Percentiles rank a stretch among this genome's conserved stretches.
phyloP scores from a whole-genome alignment of 1,140 invertebrate species.

The Drosophila lini region DNA sequence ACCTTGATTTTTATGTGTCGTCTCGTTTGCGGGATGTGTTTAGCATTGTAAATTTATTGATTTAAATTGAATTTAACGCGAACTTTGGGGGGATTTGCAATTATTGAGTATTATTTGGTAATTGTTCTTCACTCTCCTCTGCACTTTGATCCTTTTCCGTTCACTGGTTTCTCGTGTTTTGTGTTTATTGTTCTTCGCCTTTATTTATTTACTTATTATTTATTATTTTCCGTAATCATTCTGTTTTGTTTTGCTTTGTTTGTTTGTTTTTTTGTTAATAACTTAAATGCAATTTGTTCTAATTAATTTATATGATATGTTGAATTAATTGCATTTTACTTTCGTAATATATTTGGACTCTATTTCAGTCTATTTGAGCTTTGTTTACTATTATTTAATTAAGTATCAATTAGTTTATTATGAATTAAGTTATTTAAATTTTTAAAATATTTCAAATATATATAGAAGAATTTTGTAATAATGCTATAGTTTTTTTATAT shows the following conservation, averaged over 20 bases:
- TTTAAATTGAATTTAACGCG: constrained; percentile 17
- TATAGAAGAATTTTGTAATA: constrained; percentile 45
- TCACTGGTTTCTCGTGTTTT: constrained; percentile 16
- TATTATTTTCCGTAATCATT: constrained; percentile 23
- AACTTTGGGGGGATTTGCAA: constrained; percentile 24
- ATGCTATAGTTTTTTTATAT: constrained; percentile 28
- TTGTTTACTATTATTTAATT: constrained; percentile 67
- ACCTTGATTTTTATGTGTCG: constrained; percentile 36
- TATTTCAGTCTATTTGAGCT: constrained; percentile 84
- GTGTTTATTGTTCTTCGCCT: constrained; percentile 38
- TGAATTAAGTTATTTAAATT: constrained; percentile 55
- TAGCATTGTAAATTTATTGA: neutral
- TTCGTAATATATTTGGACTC: constrained; percentile 80
- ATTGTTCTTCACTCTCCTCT: constrained; percentile 21
- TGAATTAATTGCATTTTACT: constrained; percentile 71
- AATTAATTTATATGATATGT: constrained; percentile 84
- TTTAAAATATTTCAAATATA: constrained; percentile 52
- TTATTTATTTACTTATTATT: constrained; percentile 25
- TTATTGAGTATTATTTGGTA: constrained; percentile 14
- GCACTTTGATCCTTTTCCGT: constrained; percentile 40
- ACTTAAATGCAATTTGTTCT: constrained; percentile 81
- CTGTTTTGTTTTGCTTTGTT: constrained; percentile 15
- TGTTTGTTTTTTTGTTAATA: constrained; percentile 46
- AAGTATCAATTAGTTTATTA: constrained; percentile 51
- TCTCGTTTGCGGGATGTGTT: neutral